Evolutionary conservation across 2,797 vertebrate genomes (phyloP), one percentile per base, ranked within the genome.

Genomic region (Synanceia verrucosa): DNA sequence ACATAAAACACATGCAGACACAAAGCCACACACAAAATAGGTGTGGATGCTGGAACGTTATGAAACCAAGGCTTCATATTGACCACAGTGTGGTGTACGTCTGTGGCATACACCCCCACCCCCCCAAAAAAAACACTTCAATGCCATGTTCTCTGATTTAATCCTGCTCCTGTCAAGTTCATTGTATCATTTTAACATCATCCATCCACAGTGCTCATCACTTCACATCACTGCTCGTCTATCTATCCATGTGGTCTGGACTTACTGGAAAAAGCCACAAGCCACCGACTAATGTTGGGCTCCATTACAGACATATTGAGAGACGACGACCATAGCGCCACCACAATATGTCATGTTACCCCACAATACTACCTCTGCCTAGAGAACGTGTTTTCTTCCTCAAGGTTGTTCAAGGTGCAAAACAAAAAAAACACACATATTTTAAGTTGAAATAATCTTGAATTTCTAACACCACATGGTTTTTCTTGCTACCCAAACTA

Each of bases 211-310:
- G 14, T 57, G 44, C 44, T 53, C 82, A 64, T 74, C 71, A 68
- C 52, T 29, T 65, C 44, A 64, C 70, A 60, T 78, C 65, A 6
- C 65, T 61, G 66, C 65, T 63, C 41, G 1, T 71, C 73, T 66
- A 44, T 86, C 70, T 70, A 18, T 74, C 67, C 73, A 36, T 84
- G 84, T 85, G 87, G 88, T 88, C 71, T 67, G 82, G 69, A 75
- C 44, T 88, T 90, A 88, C 85, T 83, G 86, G 87, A 87, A 89
- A 73, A 84, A 82, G 74, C 84, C 79, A 79, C 79, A 79, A 77
- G 66, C 53, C 70, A 63, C 53, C 24, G 70, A 64, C 70, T 78
- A 78, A 85, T 79, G 78, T 66, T 37, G 67, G 81, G 66, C 73
- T 90, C 88, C 51, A 82, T 90, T 90, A 85, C 87, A 83, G 72